Evolutionary conservation across 2,797 vertebrate genomes (phyloP).

Genomic region (Acrossocheilus wenchowensis): DNA sequence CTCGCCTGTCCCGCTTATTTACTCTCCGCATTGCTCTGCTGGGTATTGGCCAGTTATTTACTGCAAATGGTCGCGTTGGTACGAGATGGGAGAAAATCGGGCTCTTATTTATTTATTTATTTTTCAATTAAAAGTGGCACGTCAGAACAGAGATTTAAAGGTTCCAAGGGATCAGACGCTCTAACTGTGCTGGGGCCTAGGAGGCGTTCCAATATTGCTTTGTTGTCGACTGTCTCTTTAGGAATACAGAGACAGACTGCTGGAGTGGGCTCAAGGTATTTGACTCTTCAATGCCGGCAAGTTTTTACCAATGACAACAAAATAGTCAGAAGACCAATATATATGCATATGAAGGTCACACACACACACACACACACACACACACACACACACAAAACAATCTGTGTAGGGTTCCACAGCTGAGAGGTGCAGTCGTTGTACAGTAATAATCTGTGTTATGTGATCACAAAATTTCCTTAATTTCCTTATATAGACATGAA

Average conservation of each 20-base stretch:
- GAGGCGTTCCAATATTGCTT: slow-evolving; percentile 49
- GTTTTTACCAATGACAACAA: slow-evolving; percentile 13
- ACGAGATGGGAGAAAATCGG: slow-evolving; percentile 52
- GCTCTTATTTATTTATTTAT: slow-evolving; percentile 62
- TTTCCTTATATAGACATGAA: slow-evolving; percentile 87
- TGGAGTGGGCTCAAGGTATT: slow-evolving; percentile 52
- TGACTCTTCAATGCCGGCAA: slow-evolving; percentile 51
- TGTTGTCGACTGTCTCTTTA: slow-evolving; percentile 55
- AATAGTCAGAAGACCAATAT: slow-evolving; percentile 38
- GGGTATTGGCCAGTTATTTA: slow-evolving; percentile 69
- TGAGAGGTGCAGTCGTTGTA: not conserved
- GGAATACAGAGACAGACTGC: slow-evolving; percentile 48
- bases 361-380: too few species aligned
- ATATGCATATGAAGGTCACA: slow-evolving; percentile 19
- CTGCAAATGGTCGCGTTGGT: slow-evolving; percentile 62
- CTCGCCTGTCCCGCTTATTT: slow-evolving; percentile 71
- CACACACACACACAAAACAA: too few species aligned
- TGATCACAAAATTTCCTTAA: slow-evolving; percentile 56
- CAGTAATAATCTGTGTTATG: not conserved
- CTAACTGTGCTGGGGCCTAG: slow-evolving; percentile 49
- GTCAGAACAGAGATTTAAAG: slow-evolving; percentile 59
- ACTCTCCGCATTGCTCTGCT: slow-evolving; percentile 67
- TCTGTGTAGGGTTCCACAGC: not conserved
- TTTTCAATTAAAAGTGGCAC: slow-evolving; percentile 60
- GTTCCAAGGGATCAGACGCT: slow-evolving; percentile 47